Evolutionary conservation across 2,888 invertebrate species (phyloP).

Genomic region (Halocaridina rubra): DNA sequence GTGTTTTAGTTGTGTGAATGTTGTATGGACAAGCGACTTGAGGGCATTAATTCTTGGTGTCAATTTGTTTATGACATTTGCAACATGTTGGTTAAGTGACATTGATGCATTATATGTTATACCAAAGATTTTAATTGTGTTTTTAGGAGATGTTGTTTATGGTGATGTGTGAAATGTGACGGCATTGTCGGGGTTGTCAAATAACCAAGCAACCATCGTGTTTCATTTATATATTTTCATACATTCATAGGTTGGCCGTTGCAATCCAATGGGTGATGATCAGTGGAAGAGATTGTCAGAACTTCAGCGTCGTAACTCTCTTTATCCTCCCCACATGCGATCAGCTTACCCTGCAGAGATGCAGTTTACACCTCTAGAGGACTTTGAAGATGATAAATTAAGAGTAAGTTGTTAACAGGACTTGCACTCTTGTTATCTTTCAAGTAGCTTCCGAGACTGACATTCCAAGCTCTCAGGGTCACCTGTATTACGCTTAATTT

Average conservation of each 20-base stretch:
- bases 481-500: too few species aligned
- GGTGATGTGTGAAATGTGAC: too few species aligned
- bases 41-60: too few species aligned
- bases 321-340: constrained; percentile 86
- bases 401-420: too few species aligned
- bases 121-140: too few species aligned
- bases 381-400: constrained; percentile 42
- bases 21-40: too few species aligned
- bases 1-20: not conserved
- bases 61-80: not conserved
- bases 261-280: constrained; percentile 65
- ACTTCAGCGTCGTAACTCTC: constrained; percentile 82
- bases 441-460: too few species aligned
- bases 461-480: too few species aligned
- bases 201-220: not conserved
- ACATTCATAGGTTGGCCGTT: constrained; percentile 27
- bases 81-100: not conserved
- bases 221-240: not conserved
- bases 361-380: constrained; percentile 42
- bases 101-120: too few species aligned
- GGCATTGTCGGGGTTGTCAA: too few species aligned
- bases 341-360: constrained; percentile 84
- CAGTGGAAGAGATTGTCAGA: constrained; percentile 74
- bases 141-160: too few species aligned
- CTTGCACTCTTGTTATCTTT: too few species aligned